Base-by-base conservation (phyloP, 2,888 invertebrate species). In the Metallyticus violacea region DNA sequence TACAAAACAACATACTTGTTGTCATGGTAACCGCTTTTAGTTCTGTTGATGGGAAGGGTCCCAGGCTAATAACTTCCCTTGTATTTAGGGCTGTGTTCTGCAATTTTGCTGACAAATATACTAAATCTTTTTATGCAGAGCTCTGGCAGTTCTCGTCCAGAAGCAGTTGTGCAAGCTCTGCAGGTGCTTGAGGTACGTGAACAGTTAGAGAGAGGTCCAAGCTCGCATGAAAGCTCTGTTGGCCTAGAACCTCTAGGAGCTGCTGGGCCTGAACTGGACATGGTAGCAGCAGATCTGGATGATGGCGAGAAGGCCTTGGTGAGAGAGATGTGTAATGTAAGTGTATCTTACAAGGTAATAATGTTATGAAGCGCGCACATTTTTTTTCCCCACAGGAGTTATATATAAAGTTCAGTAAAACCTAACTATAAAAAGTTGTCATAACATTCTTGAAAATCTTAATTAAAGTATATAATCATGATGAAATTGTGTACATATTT, bases 241-340 rank as follows among this genome's bases (percentile, higher is more conserved):
- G 78, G 62, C 7, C 79, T 77, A 15, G 77, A 77, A 29, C n/a
- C 79, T 40, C 25, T 40, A 26, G 62, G 82, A 26, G 79, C 78
- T 77, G 28, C 81, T 7, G 30, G 26, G 5, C 77, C 76, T 26
- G 87, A 89, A 22, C 81, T 90, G n/a, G 89, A 89, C 6, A 89
- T 90, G 89, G 90, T 89, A 30, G 89, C 90, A 76, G 88, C 89
- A 80, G 90, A 91, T 85, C 90, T 92, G 84, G 92, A 97, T 90
- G 96, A 97, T 89, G 97, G 97, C 25, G 98, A 98, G 91, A 98
- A 97, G 91, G 98, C 98, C 5, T 93, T 98, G 86, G 97, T 98
- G 83, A 94, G 98, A 90, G 98, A 98, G 93, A 98, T 98, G 98
- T 98, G 98, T 92, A 98, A 98, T 92, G 96, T 96, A 92, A 93